phyloP scores from a whole-genome alignment of 2,113 vertebrate genomes.

The Condylura cristata region DNA sequence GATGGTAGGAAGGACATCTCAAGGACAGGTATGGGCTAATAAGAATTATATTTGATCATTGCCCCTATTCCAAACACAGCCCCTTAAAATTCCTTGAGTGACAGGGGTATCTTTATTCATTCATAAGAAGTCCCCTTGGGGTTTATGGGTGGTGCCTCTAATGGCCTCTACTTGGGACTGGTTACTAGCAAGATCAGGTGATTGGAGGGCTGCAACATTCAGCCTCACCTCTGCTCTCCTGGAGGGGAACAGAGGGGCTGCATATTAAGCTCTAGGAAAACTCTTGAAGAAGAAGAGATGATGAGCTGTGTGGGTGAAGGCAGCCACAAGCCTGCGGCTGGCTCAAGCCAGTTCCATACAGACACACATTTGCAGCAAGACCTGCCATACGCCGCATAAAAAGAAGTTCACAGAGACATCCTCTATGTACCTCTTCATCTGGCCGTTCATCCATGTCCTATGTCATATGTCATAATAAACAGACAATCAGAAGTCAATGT shows the following conservation, averaged over 20 bases:
- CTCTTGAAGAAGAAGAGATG: background rate
- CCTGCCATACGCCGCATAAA: background rate
- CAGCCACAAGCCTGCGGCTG: background rate
- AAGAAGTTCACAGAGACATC: background rate
- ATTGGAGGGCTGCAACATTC: background rate
- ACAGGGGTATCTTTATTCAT: background rate
- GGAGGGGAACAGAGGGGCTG: background rate
- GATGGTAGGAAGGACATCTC: background rate
- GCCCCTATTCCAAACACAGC: background rate
- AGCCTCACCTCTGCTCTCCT: background rate
- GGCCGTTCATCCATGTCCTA: background rate
- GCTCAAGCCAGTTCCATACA: rapidly evolving
- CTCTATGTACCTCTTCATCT: background rate
- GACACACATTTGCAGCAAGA: background rate
- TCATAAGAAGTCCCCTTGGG: background rate
- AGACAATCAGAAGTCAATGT: background rate
- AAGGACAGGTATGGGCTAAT: background rate
- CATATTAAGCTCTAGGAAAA: background rate
- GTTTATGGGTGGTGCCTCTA: background rate
- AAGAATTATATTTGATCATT: background rate
- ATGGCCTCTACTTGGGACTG: background rate
- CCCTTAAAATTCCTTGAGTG: background rate
- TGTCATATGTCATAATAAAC: background rate
- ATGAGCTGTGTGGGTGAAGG: background rate
- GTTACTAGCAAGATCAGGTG: background rate